These are phyloP conservation scores for Papilio elwesi DNA, from an alignment of 2,888 invertebrate species.

Conservation along the genomic window DNA sequence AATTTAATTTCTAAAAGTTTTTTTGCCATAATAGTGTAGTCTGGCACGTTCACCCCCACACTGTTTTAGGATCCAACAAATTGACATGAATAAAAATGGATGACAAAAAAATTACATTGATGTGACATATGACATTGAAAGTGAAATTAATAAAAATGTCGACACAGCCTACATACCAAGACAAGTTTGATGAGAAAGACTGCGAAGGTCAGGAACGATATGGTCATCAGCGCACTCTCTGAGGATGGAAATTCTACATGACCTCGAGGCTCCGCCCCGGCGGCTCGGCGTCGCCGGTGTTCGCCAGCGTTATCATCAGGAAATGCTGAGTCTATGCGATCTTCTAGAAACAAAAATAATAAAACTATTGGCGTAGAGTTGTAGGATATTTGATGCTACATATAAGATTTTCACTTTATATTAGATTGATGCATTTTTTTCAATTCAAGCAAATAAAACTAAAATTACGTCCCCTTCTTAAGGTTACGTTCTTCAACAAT, in stretches of 20 bases:
- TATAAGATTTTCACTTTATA: no score
- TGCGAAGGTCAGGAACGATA: conserved; percentile 93
- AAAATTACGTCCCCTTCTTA: no score
- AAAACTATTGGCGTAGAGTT: background rate
- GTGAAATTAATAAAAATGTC: background rate
- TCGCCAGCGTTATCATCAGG: conserved; percentile 61
- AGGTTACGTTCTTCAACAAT: no score
- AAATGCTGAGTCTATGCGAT: conserved; percentile 78
- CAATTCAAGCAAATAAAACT: no score
- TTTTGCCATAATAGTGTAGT: no score
- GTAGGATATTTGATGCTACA: no score
- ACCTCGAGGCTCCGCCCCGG: conserved; percentile 67
- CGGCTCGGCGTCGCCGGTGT: conserved; percentile 46
- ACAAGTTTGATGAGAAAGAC: conserved; percentile 93
- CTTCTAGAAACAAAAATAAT: conserved; percentile 59
- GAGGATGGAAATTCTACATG: conserved; percentile 91
- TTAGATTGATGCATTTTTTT: no score
- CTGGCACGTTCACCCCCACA: no score
- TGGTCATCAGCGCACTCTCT: conserved; percentile 92
- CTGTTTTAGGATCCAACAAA: background rate
- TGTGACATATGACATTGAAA: no score
- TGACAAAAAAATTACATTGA: no score
- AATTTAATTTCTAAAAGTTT: no score
- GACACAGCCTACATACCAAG: conserved; percentile 83
- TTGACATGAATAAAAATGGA: background rate